Base-by-base conservation (phyloP, 2,113 vertebrate species). In the Podocnemis expansa region DNA sequence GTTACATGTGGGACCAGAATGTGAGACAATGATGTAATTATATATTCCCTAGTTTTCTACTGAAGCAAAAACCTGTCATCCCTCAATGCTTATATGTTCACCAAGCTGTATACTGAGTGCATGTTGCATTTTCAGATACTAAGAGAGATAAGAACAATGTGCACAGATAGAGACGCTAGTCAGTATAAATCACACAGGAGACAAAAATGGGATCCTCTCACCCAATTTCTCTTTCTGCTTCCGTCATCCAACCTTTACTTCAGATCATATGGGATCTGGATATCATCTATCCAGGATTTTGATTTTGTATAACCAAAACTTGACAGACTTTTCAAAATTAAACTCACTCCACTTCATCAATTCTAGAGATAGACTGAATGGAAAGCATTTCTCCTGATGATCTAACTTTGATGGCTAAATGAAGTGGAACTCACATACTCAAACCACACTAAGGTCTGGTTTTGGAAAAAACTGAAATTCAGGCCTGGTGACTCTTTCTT, bases 11-110 rank as follows among this genome's bases (percentile, higher is more conserved):
- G 99, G 98, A 98, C 97, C 98, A 97, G 97, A 98, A 98, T 93
- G 97, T 98, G 98, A 98, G 97, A 98, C 98, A 97, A 98, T 96
- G 96, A 98, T 98, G 98, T 99, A 99, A 99, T 99, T 99, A 99
- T 98, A 98, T 95, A 97, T 97, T 96, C 95, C 97, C 97, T 54
- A 60, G 97, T 95, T 97, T 95, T 96, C 88, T 5, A 19, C 81
- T 45, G 84, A 96, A 75, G 93, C 81, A 95, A 91, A 96, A 83
- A 78, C 67, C 89, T 98, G 97, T 96, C 94, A 96, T 88, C 89
- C 81, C 83, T 93, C 93, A 47, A 9, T 73, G 93, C 94, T 96
- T 85, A 2, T 89, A 49, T 60, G 91, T 88, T 97, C 96, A 85
- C 86, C 52, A 14, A 5, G 63, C 90, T 85, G 88, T 82, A 55